These are phyloP conservation scores for Norana najaformis DNA, from an alignment of 2,888 invertebrate species.

Conservation along the genomic window DNA sequence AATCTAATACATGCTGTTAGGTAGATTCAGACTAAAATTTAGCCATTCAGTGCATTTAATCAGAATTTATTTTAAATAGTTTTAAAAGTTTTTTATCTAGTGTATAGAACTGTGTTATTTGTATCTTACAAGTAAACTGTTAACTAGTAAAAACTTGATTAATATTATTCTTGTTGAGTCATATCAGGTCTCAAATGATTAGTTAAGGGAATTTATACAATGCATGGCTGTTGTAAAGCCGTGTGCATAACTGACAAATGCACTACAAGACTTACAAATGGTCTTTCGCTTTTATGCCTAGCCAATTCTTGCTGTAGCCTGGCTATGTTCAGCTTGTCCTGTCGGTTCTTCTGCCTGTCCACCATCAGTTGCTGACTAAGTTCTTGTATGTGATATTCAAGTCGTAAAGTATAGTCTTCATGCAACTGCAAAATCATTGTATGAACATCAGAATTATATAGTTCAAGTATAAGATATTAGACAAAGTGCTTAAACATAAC, in stretches of 20 bases:
- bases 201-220: too few relatives aligned
- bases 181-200: too few relatives aligned
- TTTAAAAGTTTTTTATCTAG: too few relatives aligned
- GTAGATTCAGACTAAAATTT: too few relatives aligned
- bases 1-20: too few relatives aligned
- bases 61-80: too few relatives aligned
- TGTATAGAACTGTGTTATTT: too few relatives aligned
- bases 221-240: background rate
- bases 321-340: conserved; percentile 49
- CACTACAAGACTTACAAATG: conserved; percentile 41
- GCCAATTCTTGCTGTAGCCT: conserved; percentile 52
- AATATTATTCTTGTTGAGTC: too few relatives aligned
- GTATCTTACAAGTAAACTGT: too few relatives aligned
- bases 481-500: background rate
- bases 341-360: conserved; percentile 49
- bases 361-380: conserved; percentile 52
- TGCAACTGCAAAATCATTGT: conserved; percentile 9
- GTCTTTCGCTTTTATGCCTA: conserved; percentile 45
- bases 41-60: too few relatives aligned
- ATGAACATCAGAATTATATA: background rate
- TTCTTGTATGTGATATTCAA: conserved; percentile 53
- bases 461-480: background rate
- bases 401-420: conserved; percentile 25
- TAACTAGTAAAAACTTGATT: too few relatives aligned
- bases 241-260: background rate